Evolutionary conservation across 2,113 vertebrate species (phyloP), one percentile per base, ranked within the genome.

Genomic region (Chinchilla lanigera): DNA sequence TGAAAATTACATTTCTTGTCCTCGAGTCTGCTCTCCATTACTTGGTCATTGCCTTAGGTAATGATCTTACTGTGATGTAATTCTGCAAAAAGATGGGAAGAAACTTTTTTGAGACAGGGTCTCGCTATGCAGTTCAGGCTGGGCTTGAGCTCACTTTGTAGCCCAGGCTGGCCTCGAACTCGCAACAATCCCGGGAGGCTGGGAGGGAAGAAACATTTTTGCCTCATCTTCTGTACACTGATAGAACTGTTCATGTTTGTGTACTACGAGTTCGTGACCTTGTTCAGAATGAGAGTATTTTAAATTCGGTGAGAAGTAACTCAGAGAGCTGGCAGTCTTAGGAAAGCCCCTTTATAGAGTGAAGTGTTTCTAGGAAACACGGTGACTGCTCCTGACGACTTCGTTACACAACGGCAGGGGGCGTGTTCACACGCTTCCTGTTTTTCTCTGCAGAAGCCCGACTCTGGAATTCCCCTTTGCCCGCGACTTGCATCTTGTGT

Each of bases 401-500:
- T 30, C 17, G 11, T 0, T 19, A n/a, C 14, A 0, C 14, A 33
- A 35, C n/a, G 26, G 54, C 13, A 5, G 38, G 94, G 61, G 0
- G 33, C 54, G 0, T 90, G 20, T 35, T 19, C 6, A 28, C 28
- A 28, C 17, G 7, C 12, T 97, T 97, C 96, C 95, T 96, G 94
- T 96, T 96, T 90, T 92, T 58, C 90, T 96, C 16, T 60, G 90
- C 24, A 38, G 80, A 93, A 26, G 84, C 84, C 63, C 0, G 2
- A 33, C 61, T 60, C 52, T 87, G 95, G 95, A 90, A 85, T 93
- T 95, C 85, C 96, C 96, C 96, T 38, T 82, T 60, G 92, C 81
- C 52, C 38, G 10, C 9, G 26, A 28, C 73, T 84, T 71, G 67
- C 52, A 61, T 84, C 80, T 86, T 16, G 7, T 58, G 38, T 86